Percentiles rank a stretch among this genome's conserved stretches.
These are phyloP conservation scores for Gobionotothen gibberifrons DNA, from an alignment of 2,797 vertebrate genomes.

Conservation along the genomic window DNA sequence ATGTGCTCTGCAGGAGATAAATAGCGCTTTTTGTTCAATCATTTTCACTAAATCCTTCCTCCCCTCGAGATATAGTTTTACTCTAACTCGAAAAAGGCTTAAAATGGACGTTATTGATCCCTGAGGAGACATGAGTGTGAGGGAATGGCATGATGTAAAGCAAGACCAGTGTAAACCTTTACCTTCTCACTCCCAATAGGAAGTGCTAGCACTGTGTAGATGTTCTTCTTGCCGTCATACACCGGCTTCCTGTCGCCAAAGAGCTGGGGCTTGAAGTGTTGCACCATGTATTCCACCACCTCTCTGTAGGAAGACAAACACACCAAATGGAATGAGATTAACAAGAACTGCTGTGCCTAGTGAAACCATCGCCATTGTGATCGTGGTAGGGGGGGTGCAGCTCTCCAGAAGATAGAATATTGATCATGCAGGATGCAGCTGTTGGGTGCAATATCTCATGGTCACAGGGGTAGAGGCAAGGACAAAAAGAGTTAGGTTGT, in stretches of 20 bases:
- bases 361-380: slow-evolving; percentile 46
- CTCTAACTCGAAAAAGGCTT: not conserved
- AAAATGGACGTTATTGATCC: slow-evolving; percentile 28
- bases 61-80: not conserved
- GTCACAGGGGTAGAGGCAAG: slow-evolving; percentile 50
- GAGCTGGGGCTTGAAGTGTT: slow-evolving; percentile 99
- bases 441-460: slow-evolving; percentile 69
- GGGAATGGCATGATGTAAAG: not conserved
- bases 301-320: slow-evolving; percentile 85
- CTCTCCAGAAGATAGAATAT: slow-evolving; percentile 52
- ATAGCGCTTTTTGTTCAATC: not conserved
- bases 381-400: not conserved
- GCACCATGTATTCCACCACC: slow-evolving; percentile 99
- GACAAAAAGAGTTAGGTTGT: slow-evolving; percentile 64
- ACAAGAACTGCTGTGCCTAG: slow-evolving; percentile 22
- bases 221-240: slow-evolving; percentile 99
- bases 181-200: slow-evolving; percentile 98
- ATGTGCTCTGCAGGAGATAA: slow-evolving; percentile 4
- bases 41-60: not conserved
- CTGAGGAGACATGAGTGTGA: not conserved
- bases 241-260: slow-evolving; percentile 98
- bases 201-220: slow-evolving; percentile 97
- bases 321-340: slow-evolving; percentile 29
- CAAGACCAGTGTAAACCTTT: slow-evolving; percentile 32
- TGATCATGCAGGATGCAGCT: slow-evolving; percentile 72